Base-by-base conservation (phyloP, 2,797 vertebrate species). In the Cottoperca gobio region DNA sequence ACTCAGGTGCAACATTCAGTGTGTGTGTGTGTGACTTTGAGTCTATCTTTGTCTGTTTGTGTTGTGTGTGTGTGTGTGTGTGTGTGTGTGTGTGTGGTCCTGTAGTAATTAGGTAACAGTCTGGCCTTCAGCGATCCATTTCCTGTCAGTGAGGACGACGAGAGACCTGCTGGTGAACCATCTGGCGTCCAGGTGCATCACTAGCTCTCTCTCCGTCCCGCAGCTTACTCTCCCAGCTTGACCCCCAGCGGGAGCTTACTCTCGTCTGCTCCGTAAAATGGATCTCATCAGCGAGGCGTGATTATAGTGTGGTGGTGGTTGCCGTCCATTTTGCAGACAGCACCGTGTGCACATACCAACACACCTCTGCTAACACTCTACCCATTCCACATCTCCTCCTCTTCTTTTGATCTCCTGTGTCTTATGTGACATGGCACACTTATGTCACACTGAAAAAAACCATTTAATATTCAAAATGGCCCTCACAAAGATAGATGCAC, bases 141-240 rank as follows among this genome's bases (percentile, higher is more conserved):
- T 92, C 90, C 91, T 92, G 89, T 87, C 85, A 82, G 74, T 21
- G 85, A 78, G 83, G 89, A 88, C 84, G 85, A 84, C 90, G 68
- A 73, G 75, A 85, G 84, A 89, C 88, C 88, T 87, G 88, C 90
- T 85, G 92, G 89, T 84, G 86, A 79, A 87, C 92, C 90, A 92
- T 92, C 91, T 93, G 92, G 57, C 88, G 85, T 78, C 75, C 90
- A 90, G 86, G 88, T 90, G 88, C 70, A 77, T 86, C 64, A 26
- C 66, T 11, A 2, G 19, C 60, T 11, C 48, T 21, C 13, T 53
- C 52, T 35, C 31, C 5, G 19, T 35, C 52, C 75, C 79, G 57
- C 39, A 33, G 13, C 78, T 81, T 70, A 4, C 76, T 70, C 55
- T 66, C 31, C 42, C 57, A 70, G 72, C 79, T 73, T 80, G 78